These are phyloP conservation scores for Zelleria hepariella DNA, from an alignment of 2,888 invertebrate species.

Conservation along the genomic window DNA sequence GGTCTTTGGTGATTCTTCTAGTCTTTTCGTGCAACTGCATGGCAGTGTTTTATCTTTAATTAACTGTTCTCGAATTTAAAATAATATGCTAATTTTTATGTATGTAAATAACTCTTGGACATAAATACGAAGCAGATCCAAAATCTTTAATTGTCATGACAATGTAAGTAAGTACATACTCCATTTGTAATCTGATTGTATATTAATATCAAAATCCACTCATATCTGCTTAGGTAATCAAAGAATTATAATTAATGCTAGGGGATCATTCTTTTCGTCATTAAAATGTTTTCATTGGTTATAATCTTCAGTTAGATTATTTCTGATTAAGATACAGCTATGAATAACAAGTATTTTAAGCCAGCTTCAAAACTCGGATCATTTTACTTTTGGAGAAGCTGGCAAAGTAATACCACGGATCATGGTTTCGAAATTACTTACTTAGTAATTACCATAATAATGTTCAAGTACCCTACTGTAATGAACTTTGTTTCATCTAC, in stretches of 20 bases:
- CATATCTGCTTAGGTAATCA: conserved; percentile 62
- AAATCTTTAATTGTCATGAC: conserved; percentile 35
- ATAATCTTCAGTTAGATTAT: no score
- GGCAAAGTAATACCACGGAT: no score
- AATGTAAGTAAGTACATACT: conserved; percentile 31
- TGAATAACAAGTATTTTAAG: not conserved
- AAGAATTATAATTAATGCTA: no score
- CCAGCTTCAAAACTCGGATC: no score
- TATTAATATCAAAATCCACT: conserved; percentile 44
- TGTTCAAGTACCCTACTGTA: no score
- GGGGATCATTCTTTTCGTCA: no score
- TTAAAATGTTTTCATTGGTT: no score
- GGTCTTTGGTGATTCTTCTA: not conserved
- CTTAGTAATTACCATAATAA: no score
- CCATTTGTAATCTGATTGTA: conserved; percentile 11
- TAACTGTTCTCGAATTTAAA: not conserved
- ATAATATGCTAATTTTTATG: conserved; percentile 17
- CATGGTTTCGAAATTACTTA: no score
- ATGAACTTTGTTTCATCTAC: not conserved
- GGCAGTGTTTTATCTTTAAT: not conserved
- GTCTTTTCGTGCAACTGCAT: not conserved
- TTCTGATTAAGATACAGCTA: no score
- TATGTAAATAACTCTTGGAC: conserved; percentile 9
- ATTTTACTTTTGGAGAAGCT: no score
- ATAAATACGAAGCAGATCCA: conserved; percentile 23